Base-by-base conservation (phyloP, 2,888 invertebrate species). In the Chloroclystis v-ata region DNA sequence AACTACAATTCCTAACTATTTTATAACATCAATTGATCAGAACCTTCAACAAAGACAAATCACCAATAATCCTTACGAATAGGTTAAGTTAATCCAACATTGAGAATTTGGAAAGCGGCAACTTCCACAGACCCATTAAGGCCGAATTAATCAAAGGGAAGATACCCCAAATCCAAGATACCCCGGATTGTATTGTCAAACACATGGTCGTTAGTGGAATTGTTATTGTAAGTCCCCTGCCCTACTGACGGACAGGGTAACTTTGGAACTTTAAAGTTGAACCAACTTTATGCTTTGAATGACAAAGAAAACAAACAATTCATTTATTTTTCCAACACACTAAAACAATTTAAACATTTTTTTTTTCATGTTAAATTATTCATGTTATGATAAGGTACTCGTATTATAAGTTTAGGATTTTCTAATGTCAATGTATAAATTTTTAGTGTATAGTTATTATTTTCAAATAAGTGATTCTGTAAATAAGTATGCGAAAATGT, bases 131-230 rank as follows among this genome's bases (percentile, higher is more conserved):
- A 64, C 60, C 74, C 73, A 80, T 82, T 82, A 80, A 67, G 63
- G 59, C 56, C 51, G 68, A 70, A 79, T 81, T 82, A 79, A 78
- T 81, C 77, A 78, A 75, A 76, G 72, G 69, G 69, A 72, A 71
- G 71, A 74, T 73, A 70, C 68, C 75, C 72, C 64, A 65, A 75
- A 75, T 70, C 75, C 67, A 65, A 73, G 70, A 65, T 64, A 63
- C 65, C 75, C 71, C 72, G 71, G 77, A 79, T 75, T 75, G 75
- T 76, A 76, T 78, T 79, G 77, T 80, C 74, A 75, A 77, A 75
- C 78, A 75, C 72, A 73, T 70, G 74, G 67, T 70, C 67, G 62
- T 74, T 70, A 72, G 56, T 63, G 57, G 59, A 57, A 68, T 60
- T 54, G 52, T 49, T 52, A 46, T 54, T 60, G 46, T 53, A 30